Evolutionary conservation across 2,797 vertebrate genomes (phyloP), one percentile per base, ranked within the genome.

Genomic region (Alfaro cultratus): DNA sequence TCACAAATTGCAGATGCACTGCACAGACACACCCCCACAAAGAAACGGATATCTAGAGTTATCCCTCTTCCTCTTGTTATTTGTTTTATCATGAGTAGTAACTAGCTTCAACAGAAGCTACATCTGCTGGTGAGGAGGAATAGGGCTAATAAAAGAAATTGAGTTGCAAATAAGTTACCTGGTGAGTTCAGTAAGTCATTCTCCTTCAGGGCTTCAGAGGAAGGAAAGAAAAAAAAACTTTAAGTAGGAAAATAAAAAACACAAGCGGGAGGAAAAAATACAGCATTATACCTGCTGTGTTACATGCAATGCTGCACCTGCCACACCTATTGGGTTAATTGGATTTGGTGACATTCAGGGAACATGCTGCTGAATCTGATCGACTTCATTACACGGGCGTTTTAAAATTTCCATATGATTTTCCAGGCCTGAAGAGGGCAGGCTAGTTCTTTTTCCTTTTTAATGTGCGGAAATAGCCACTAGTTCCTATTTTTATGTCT

Each of bases 351-450:
- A 92, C 85, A 91, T 85, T 86, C 64, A 78, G 68, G 60, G 51
- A 80, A 70, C 72, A 72, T 29, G 34, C 45, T 11, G 43, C 71
- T 70, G 79, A 80, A 83, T 87, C 29, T 72, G 74, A 80, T 87
- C 80, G 80, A 67, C 51, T 79, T 49, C 51, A 79, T 39, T 64
- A 79, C 5, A 49, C 6, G 57, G 34, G 68, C 23, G 41, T 53
- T 53, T 74, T 72, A 46, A 55, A 68, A 85, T 82, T 68, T 78
- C 21, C 60, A 80, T 86, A 86, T 88, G 90, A 96, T 96, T 94
- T 95, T 96, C 90, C 92, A 95, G 93, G 94, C 97, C 97, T 97
- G 93, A 95, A 95, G 93, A 95, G 94, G 95, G 95, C 95, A 96
- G 93, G 90, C 88, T 13, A 85, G 94, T 80, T 89, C 88, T 89